Conservation (phyloP, 2,888 invertebrate genomes). For the Epinotia nisella region DNA sequence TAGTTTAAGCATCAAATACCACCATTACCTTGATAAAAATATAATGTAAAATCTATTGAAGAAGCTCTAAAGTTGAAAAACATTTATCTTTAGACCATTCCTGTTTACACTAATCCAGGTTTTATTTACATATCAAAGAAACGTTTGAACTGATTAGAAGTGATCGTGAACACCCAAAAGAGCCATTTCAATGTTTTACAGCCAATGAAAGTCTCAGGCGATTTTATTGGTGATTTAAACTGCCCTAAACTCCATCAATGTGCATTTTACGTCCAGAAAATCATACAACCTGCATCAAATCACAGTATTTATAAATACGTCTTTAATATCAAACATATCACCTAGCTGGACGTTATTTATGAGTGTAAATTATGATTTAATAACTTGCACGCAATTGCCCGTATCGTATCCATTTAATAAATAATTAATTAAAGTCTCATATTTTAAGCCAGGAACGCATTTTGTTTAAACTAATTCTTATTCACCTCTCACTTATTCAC, state of each 20-base stretch:
- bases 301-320: constrained; percentile 25
- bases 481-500: not conserved
- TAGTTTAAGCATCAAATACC: too few relatives aligned
- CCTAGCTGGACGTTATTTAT: constrained; percentile 14
- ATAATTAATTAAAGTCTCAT: not conserved
- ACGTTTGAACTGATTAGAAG: constrained; percentile 14
- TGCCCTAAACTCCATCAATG: constrained; percentile 9
- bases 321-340: constrained; percentile 27
- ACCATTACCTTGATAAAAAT: not conserved
- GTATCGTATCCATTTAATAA: not conserved
- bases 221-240: constrained; percentile 28
- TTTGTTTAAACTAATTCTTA: not conserved
- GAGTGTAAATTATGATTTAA: constrained; percentile 13
- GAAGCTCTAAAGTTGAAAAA: not conserved
- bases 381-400: not conserved
- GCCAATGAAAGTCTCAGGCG: constrained; percentile 30
- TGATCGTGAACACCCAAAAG: constrained; percentile 22
- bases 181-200: constrained; percentile 28
- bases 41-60: not conserved
- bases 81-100: not conserved
- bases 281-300: not conserved
- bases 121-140: constrained; percentile 29
- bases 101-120: not conserved
- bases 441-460: not conserved
- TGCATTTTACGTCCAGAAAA: constrained; percentile 3